These are phyloP conservation scores for Poecilia latipinna DNA, from an alignment of 2,113 vertebrate genomes.

Conservation along the genomic window DNA sequence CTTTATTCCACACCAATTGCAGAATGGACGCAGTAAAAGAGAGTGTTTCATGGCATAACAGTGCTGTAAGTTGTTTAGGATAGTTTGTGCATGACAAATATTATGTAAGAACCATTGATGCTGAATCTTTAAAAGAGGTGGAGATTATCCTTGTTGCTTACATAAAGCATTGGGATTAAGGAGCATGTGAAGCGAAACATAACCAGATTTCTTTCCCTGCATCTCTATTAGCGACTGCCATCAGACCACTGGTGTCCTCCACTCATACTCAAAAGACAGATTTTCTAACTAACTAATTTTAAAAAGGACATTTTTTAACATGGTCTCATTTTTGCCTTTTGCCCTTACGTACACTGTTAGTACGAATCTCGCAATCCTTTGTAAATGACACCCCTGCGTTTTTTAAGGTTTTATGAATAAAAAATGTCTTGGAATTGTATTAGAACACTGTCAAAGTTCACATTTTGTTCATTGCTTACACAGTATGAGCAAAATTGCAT, in stretches of 20 bases:
- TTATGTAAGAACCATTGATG: slow-evolving; percentile 26
- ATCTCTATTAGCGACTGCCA: slow-evolving; percentile 37
- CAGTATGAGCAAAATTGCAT: not conserved
- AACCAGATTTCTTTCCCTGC: slow-evolving; percentile 14
- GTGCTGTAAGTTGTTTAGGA: slow-evolving; percentile 3
- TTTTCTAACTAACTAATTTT: not conserved
- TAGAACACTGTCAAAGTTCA: slow-evolving; percentile 9
- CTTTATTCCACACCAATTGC: slow-evolving; percentile 33
- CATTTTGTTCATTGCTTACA: not conserved
- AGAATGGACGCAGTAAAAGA: slow-evolving; percentile 24
- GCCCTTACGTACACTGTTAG: too few relatives aligned
- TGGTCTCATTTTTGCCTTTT: not conserved
- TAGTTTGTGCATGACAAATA: slow-evolving; percentile 35
- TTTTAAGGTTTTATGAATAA: slow-evolving; percentile 12
- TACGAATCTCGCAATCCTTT: too few relatives aligned
- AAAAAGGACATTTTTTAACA: too few relatives aligned
- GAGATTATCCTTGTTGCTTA: slow-evolving; percentile 21
- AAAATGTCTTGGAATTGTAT: not conserved
- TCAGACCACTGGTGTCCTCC: not conserved
- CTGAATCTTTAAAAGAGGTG: slow-evolving; percentile 28
- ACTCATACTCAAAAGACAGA: not conserved
- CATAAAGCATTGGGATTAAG: slow-evolving; percentile 27
- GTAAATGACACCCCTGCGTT: too few relatives aligned
- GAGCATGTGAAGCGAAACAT: slow-evolving; percentile 26
- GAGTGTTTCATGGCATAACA: slow-evolving; percentile 42